phyloP scores from a whole-genome alignment of 2,888 invertebrate species.

The Diaphora mendica region DNA sequence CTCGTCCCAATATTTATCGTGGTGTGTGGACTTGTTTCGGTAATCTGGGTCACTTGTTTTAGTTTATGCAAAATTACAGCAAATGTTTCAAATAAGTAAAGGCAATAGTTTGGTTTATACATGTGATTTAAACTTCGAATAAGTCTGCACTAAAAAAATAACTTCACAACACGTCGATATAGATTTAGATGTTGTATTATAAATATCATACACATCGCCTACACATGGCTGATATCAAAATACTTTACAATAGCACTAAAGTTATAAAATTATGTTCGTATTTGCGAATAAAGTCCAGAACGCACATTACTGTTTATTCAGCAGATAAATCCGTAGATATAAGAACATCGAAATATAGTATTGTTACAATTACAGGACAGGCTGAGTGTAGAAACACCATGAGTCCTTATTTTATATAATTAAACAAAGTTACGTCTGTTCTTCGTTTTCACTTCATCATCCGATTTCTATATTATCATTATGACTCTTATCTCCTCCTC shows the following conservation, averaged over 20 bases:
- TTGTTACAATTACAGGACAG: slow-evolving; percentile 43
- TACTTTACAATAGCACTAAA: slow-evolving; percentile 58
- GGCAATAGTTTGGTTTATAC: not conserved
- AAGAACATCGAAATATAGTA: slow-evolving; percentile 29
- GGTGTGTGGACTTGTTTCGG: not conserved
- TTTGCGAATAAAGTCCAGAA: slow-evolving; percentile 48
- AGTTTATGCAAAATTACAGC: not conserved
- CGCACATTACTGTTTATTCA: slow-evolving; percentile 54
- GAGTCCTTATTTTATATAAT: not conserved
- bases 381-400: slow-evolving; percentile 35
- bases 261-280: slow-evolving; percentile 52
- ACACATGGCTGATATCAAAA: slow-evolving; percentile 48
- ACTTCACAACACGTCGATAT: slow-evolving; percentile 10
- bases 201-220: slow-evolving; percentile 37
- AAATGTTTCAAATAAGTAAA: not conserved
- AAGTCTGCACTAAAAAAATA: not conserved
- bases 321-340: slow-evolving; percentile 50
- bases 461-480: too few species aligned
- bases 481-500: too few species aligned
- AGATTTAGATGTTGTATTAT: slow-evolving; percentile 29
- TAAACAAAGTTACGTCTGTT: not conserved
- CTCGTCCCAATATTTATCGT: too few species aligned
- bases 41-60: too few species aligned
- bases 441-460: too few species aligned
- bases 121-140: not conserved